These are phyloP conservation scores for Pelecanus crispus DNA, from an alignment of 2,113 vertebrate species.

Conservation along the genomic window DNA sequence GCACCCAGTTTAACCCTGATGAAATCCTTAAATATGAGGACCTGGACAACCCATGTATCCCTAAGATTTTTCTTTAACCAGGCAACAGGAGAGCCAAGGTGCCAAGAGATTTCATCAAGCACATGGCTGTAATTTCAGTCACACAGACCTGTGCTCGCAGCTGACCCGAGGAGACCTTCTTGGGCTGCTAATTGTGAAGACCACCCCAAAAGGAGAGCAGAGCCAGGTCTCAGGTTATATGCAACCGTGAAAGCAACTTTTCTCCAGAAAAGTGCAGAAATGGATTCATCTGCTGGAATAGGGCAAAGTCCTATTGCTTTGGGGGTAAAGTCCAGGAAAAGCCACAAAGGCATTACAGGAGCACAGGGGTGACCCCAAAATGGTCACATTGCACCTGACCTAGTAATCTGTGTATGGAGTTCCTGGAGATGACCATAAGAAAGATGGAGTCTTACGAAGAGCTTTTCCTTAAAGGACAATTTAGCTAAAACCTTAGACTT, in stretches of 20 bases:
- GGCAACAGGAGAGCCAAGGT: not conserved
- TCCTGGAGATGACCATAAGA: not conserved
- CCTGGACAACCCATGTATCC: not conserved
- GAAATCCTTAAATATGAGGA: not conserved
- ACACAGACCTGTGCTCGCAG: not conserved
- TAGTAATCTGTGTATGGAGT: too few relatives aligned
- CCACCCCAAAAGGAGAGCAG: not conserved
- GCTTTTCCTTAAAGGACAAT: not conserved
- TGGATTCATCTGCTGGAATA: not conserved
- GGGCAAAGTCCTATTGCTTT: not conserved
- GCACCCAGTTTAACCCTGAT: not conserved
- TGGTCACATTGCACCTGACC: not conserved
- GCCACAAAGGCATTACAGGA: not conserved
- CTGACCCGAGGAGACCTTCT: not conserved
- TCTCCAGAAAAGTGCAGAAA: not conserved
- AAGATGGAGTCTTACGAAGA: not conserved
- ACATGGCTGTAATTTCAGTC: not conserved
- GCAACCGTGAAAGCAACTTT: not conserved
- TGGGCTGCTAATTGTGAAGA: not conserved
- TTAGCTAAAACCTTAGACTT: not conserved
- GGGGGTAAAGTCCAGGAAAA: not conserved
- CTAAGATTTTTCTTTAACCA: not conserved
- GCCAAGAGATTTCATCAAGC: not conserved
- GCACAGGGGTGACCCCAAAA: not conserved
- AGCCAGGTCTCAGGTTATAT: not conserved